phyloP scores from a whole-genome alignment of 1,140 invertebrate genomes.

The Drosophila watanabei region DNA sequence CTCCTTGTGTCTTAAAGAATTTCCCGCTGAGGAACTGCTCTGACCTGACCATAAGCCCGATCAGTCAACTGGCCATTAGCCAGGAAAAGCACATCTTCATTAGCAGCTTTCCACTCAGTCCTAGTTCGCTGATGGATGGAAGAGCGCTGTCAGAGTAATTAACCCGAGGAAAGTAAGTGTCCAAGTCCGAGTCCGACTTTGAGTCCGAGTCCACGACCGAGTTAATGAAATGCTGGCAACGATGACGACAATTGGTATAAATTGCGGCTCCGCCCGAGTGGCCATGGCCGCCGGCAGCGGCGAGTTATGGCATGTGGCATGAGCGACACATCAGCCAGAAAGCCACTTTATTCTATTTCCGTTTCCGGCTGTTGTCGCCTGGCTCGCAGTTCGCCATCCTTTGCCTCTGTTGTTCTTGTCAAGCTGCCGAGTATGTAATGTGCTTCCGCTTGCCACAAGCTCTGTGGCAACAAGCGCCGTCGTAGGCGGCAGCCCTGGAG shows the following conservation, averaged over 20 bases:
- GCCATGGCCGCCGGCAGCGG: neutral
- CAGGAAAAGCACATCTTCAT: constrained; percentile 17
- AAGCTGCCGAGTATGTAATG: constrained; percentile 80
- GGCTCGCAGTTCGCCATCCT: neutral
- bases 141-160: constrained; percentile 54
- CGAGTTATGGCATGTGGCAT: constrained; percentile 9
- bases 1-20: neutral
- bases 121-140: constrained; percentile 29
- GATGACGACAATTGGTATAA: constrained; percentile 63
- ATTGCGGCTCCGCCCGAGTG: constrained; percentile 36
- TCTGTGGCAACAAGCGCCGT: constrained; percentile 43
- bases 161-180: constrained; percentile 50
- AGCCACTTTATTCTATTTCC: constrained; percentile 82
- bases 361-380: constrained; percentile 79
- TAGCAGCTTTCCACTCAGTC: constrained; percentile 13
- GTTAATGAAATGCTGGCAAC: constrained; percentile 71
- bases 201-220: constrained; percentile 36
- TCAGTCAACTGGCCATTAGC: constrained; percentile 29
- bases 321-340: constrained; percentile 71
- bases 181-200: constrained; percentile 39
- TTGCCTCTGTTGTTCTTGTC: constrained; percentile 50
- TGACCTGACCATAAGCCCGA: neutral
- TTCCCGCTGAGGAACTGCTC: neutral
- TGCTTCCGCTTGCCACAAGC: constrained; percentile 77
- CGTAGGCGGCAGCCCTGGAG: constrained; percentile 38